Conservation (phyloP, 1,140 invertebrate species). For the Cydia strobilella region DNA sequence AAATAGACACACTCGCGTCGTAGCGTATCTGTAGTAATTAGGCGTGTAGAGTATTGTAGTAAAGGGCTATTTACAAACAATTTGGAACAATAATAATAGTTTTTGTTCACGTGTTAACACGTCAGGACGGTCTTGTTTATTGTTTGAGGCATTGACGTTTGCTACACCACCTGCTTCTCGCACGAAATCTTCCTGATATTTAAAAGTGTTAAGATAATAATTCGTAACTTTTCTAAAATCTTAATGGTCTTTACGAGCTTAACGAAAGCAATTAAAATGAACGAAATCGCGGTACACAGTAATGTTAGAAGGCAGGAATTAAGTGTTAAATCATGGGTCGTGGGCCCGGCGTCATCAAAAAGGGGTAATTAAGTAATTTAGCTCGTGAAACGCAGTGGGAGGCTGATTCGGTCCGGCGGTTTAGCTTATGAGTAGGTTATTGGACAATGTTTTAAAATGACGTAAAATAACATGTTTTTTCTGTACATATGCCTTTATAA, state of each 20-base stretch:
- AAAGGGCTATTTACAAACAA: background rate
- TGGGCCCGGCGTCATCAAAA: conserved; percentile 5
- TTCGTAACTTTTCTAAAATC: too few relatives aligned
- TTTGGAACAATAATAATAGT: too few relatives aligned
- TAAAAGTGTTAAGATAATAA: too few relatives aligned
- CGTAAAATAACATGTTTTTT: background rate
- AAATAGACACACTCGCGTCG: background rate
- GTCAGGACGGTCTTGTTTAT: too few relatives aligned
- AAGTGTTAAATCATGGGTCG: conserved; percentile 18
- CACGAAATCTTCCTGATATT: too few relatives aligned
- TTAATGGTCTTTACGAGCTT: background rate
- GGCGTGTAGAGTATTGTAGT: background rate
- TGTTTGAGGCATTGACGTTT: too few relatives aligned
- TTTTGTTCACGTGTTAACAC: too few relatives aligned
- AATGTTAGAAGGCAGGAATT: background rate
- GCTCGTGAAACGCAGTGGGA: conserved; percentile 7
- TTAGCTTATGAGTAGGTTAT: background rate
- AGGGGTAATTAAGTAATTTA: conserved; percentile 13
- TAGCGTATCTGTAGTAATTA: background rate
- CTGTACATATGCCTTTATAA: too few relatives aligned
- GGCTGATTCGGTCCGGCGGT: background rate
- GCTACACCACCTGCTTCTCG: too few relatives aligned
- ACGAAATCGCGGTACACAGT: background rate
- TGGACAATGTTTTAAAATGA: conserved; percentile 1
- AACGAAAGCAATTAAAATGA: background rate